phyloP scores from a whole-genome alignment of 2,888 invertebrate species.

The Electrophaes corylata region DNA sequence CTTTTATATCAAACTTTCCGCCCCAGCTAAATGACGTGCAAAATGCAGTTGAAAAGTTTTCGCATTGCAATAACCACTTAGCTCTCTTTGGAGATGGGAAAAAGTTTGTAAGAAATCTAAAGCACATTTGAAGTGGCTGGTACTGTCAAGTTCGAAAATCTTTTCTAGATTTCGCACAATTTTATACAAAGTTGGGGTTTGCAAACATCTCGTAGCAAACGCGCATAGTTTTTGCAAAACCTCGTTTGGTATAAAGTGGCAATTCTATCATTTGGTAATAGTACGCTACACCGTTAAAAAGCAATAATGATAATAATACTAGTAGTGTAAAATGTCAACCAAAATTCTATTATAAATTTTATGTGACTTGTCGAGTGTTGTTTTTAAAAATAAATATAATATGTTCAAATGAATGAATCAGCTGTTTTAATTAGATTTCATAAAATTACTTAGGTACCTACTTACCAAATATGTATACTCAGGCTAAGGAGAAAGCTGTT shows the following conservation, averaged over 20 bases:
- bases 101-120: conserved; percentile 24
- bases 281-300: too few species aligned
- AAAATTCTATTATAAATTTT: too few species aligned
- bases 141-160: conserved; percentile 1
- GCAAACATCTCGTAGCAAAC: conserved; percentile 1
- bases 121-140: conserved; percentile 15
- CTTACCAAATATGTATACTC: too few species aligned
- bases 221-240: neutral
- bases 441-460: too few species aligned
- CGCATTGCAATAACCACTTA: conserved; percentile 28
- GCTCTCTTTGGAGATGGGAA: conserved; percentile 12
- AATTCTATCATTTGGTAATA: too few species aligned
- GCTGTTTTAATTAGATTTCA: too few species aligned
- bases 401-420: too few species aligned
- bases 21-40: conserved; percentile 37
- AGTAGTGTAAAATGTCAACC: too few species aligned
- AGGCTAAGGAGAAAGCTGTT: too few species aligned
- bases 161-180: neutral
- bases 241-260: too few species aligned
- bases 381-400: too few species aligned
- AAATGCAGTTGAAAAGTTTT: conserved; percentile 36
- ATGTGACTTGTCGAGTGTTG: neutral
- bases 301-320: too few species aligned
- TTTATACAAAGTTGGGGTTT: neutral
- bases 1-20: conserved; percentile 35